Evolutionary conservation across 2,888 invertebrate species (phyloP), one percentile per base, ranked within the genome.

Genomic region (Leucania comma): DNA sequence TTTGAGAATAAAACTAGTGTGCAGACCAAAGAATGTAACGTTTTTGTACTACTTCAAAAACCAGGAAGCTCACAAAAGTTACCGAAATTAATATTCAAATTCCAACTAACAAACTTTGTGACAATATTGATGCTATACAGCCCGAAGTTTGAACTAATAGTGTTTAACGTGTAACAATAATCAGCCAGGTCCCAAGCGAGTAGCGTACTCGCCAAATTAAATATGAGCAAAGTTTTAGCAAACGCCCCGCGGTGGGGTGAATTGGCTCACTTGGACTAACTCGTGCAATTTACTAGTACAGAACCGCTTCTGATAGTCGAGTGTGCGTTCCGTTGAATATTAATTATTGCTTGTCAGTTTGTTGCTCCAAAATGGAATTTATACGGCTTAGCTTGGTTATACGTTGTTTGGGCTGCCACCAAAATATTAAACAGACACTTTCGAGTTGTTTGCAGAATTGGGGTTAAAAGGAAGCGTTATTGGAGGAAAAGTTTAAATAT

Each of bases 261-360:
- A 84, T 84, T 84, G 85, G 85, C 68, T 67, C 83, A 78, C 85
- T 85, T 78, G 72, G 64, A 66, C 77, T 79, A 86, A 86, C 82
- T 84, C 75, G 46, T 73, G 80, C 79, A 86, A 86, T 86, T 86
- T 83, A 85, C 75, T 72, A 58, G 73, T 75, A 75, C 81, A 57
- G 58, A 79, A 75, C 85, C 77, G 61, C 64, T 65, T 42, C 68
- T 79, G 81, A 84, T 85, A 84, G 86, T 63, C 72, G 73, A 83
- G 82, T 84, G 79, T 86, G 84, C 75, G 83, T 86, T 84, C 72
- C 71, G 86, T 81, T 77, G 84, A 81, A 84, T 84, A 84, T 86
- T 84, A 84, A 84, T 84, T 84, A 84, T 86, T 83, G 75, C 84
- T 80, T 86, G 86, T 83, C 86, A 80, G 81, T 79, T 78, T 74